A percentile compares a stretch with the other conserved stretches of the same genome.
phyloP scores from a whole-genome alignment of 2,113 vertebrate genomes.

The Onychostoma macrolepis region DNA sequence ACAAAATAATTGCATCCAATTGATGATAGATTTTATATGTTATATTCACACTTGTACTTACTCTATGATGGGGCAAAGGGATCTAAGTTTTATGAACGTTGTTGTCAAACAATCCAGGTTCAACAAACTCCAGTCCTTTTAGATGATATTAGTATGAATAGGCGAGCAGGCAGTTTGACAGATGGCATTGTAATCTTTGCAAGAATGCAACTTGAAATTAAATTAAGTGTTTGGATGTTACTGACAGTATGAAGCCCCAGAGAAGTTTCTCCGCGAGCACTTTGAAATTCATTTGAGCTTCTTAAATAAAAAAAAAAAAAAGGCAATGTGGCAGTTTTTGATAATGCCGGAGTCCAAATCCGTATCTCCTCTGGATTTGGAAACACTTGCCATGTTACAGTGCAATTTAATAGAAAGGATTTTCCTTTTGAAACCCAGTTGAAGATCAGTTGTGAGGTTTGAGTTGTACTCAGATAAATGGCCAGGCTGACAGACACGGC shows the following conservation, averaged over 20 bases:
- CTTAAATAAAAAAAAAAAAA: background rate
- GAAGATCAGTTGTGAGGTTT: background rate
- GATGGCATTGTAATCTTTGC: background rate
- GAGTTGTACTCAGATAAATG: background rate
- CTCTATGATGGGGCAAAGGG: background rate
- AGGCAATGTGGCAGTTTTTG: background rate
- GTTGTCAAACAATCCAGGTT: background rate
- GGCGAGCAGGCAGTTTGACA: background rate
- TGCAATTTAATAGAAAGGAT: background rate
- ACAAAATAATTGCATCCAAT: background rate
- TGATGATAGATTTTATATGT: background rate
- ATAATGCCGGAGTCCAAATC: background rate
- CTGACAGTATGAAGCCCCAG: background rate
- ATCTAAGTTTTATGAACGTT: background rate
- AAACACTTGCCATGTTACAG: background rate
- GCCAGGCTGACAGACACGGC: slow-evolving; percentile 28
- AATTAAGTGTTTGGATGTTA: background rate
- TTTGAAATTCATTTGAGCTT: background rate
- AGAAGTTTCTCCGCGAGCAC: background rate
- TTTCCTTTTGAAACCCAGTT: background rate
- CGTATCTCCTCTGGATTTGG: background rate
- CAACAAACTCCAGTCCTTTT: background rate
- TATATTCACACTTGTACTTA: background rate
- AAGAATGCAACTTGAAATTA: slow-evolving; percentile 1
- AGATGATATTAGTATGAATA: background rate